These are phyloP conservation scores for Anthoscopus minutus DNA, from an alignment of 2,113 vertebrate genomes.

Conservation along the genomic window DNA sequence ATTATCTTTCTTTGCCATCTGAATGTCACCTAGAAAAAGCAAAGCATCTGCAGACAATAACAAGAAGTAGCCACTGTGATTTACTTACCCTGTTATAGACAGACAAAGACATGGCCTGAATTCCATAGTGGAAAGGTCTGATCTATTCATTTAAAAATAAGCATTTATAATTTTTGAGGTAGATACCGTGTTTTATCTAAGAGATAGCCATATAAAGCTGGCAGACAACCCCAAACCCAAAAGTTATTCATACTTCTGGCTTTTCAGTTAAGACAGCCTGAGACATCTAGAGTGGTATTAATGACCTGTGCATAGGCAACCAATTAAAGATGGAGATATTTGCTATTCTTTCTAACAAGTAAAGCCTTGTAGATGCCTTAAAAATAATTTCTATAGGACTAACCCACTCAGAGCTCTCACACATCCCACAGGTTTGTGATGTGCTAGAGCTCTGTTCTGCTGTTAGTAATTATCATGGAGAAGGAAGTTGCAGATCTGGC, in stretches of 20 bases:
- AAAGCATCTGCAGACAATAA: not conserved
- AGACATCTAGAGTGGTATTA: not conserved
- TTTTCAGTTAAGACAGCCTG: not conserved
- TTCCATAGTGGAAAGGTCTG: not conserved
- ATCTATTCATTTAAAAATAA: not conserved
- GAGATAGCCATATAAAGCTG: not conserved
- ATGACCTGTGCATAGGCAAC: not conserved
- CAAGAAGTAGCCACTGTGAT: not conserved
- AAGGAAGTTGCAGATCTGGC: not conserved
- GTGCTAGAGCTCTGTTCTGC: not conserved
- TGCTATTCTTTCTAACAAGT: not conserved
- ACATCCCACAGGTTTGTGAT: not conserved
- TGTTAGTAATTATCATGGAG: not conserved
- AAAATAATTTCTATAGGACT: not conserved
- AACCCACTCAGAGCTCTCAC: not conserved
- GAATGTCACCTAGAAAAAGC: not conserved
- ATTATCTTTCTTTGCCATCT: not conserved
- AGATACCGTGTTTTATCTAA: not conserved
- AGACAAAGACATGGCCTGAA: not conserved
- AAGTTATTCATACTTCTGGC: not conserved
- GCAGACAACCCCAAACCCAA: not conserved
- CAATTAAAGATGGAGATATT: not conserved
- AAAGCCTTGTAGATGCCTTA: not conserved
- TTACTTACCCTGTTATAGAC: not conserved
- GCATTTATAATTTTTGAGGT: not conserved